Evolutionary conservation across 1,140 invertebrate genomes (phyloP).

Genomic region (Portunus trituberculatus): DNA sequence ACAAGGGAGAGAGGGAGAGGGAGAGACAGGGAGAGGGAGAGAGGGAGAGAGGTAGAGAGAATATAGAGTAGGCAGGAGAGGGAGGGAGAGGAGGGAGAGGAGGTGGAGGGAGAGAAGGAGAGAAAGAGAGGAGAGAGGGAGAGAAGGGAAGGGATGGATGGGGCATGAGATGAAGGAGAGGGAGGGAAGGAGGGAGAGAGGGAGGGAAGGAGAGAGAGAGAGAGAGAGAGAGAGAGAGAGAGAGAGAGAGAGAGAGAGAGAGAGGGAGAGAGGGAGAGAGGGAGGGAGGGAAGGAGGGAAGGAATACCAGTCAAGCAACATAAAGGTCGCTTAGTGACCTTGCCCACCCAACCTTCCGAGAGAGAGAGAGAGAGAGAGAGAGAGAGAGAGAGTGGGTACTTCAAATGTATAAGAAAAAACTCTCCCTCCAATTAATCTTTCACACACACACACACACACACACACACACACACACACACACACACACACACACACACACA

Average conservation of each 20-base stretch:
- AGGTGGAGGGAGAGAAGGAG: background rate
- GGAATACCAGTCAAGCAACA: background rate
- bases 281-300: background rate
- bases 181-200: background rate
- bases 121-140: background rate
- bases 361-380: background rate
- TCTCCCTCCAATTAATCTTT: too few relatives aligned
- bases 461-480: slow-evolving; percentile 36
- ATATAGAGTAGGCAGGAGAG: background rate
- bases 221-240: background rate
- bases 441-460: slow-evolving; percentile 16
- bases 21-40: too few relatives aligned
- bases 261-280: background rate
- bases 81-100: background rate
- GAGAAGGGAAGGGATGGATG: background rate
- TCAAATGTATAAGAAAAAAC: too few relatives aligned
- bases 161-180: background rate
- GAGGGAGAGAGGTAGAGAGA: too few relatives aligned
- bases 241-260: background rate
- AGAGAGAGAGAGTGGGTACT: too few relatives aligned
- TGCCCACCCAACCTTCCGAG: too few relatives aligned
- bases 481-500: background rate
- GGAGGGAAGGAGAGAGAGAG: background rate
- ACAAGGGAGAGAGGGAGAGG: background rate
- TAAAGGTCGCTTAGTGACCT: too few relatives aligned